Percentiles rank a stretch among this genome's conserved stretches.
Conservation (phyloP, 37 sponge, comb jelly and placozoan species). For the Haliclona indistincta region DNA sequence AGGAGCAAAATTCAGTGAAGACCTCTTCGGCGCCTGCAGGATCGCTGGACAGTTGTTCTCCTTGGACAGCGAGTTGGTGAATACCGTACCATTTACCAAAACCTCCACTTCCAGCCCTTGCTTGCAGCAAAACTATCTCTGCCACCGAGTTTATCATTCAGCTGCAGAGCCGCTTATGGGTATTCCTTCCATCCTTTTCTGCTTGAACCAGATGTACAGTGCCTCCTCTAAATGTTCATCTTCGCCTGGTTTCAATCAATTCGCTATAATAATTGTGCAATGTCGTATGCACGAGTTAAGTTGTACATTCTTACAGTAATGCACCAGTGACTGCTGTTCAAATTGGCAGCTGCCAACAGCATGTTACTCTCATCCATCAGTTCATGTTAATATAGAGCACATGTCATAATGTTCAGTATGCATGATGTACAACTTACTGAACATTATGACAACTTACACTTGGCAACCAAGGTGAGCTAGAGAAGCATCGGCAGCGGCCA, state of each 20-base stretch:
- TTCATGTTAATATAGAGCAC: too few species aligned
- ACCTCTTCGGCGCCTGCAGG: conserved; percentile 1
- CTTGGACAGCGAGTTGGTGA: conserved; percentile 25
- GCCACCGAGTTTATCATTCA: neutral
- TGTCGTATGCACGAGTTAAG: too few species aligned
- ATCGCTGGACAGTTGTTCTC: conserved; percentile 39
- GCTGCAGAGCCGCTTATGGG: conserved; percentile 34
- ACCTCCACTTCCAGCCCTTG: conserved; percentile 33
- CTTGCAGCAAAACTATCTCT: conserved; percentile 13
- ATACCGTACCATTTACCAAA: conserved; percentile 40
- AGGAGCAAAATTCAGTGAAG: neutral
- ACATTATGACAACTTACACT: too few species aligned
- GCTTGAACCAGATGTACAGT: conserved; percentile 36
- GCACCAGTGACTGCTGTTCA: too few species aligned
- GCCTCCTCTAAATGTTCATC: conserved; percentile 27
- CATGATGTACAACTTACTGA: too few species aligned
- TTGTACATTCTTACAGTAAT: too few species aligned
- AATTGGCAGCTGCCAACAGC: too few species aligned
- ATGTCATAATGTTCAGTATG: too few species aligned
- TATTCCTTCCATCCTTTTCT: conserved; percentile 29
- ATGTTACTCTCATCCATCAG: too few species aligned
- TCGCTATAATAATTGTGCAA: too few species aligned
- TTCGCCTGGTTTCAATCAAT: conserved; percentile 39
- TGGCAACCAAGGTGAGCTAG: too few species aligned
- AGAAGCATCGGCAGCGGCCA: too few species aligned